These are phyloP conservation scores for Atrina japonica DNA, from an alignment of 2,888 invertebrate genomes.

Conservation along the genomic window DNA sequence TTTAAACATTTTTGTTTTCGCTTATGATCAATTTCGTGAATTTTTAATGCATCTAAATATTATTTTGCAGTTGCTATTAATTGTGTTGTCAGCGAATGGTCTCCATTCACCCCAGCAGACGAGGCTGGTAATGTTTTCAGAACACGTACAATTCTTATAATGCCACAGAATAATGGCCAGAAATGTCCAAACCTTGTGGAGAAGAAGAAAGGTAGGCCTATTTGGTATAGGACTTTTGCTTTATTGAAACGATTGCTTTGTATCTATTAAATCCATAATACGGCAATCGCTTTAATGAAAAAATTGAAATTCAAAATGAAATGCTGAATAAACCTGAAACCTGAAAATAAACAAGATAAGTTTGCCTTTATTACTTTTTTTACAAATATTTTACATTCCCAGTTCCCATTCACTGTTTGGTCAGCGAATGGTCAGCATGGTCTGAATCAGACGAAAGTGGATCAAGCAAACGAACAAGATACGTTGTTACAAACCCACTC, in stretches of 20 bases:
- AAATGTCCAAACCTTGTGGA: constrained; percentile 21
- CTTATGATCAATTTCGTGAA: background rate
- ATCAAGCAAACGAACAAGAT: background rate
- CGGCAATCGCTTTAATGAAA: background rate
- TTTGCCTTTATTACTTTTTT: background rate
- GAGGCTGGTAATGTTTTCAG: constrained; percentile 4
- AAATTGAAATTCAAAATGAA: background rate
- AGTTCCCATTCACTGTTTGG: constrained; percentile 28
- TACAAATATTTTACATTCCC: background rate
- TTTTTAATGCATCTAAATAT: background rate
- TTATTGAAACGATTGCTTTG: background rate
- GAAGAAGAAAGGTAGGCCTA: constrained; percentile 19
- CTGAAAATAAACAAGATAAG: background rate
- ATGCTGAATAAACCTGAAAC: background rate
- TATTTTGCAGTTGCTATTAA: constrained; percentile 14
- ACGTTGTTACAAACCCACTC: constrained; percentile 12
- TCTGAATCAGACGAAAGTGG: constrained; percentile 2
- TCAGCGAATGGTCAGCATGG: constrained; percentile 17
- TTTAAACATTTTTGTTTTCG: background rate
- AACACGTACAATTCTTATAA: constrained; percentile 1
- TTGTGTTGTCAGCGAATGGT: constrained; percentile 23
- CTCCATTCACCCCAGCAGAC: constrained; percentile 11
- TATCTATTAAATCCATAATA: background rate
- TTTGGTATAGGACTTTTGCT: background rate
- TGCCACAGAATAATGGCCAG: constrained; percentile 14